phyloP scores from a whole-genome alignment of 2,888 invertebrate species.

The Psylliodes chrysocephalus region DNA sequence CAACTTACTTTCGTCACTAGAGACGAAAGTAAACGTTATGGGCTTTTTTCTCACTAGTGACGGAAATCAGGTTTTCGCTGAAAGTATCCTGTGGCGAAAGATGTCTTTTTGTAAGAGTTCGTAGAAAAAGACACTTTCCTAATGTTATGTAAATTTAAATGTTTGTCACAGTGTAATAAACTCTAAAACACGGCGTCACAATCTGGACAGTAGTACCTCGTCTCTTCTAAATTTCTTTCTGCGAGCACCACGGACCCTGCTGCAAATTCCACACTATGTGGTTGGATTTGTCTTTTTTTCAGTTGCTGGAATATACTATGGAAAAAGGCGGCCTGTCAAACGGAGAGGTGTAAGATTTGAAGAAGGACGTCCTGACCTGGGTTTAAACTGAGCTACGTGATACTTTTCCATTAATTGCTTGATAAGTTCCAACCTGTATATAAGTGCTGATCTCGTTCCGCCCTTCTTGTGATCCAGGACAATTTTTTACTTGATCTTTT shows the following conservation, averaged over 20 bases:
- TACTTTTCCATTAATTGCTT: neutral
- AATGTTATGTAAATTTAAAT: no score
- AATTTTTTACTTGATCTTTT: no score
- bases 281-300: neutral
- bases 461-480: neutral
- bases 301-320: neutral
- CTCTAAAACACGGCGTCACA: slow-evolving; percentile 2
- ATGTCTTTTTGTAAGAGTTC: no score
- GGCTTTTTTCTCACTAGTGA: no score
- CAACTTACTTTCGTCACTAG: no score
- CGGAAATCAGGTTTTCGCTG: no score
- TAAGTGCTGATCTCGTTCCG: neutral
- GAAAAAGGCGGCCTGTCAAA: neutral
- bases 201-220: neutral
- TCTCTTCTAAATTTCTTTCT: neutral
- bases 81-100: no score
- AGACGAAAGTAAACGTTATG: no score
- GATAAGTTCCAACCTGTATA: neutral
- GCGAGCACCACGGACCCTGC: neutral
- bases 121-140: no score
- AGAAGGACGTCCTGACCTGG: neutral
- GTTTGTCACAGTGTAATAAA: neutral
- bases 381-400: neutral
- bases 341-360: neutral
- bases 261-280: neutral